Percentiles rank a stretch among this genome's conserved stretches.
These are phyloP conservation scores for Cyrtodaria siliqua DNA, from an alignment of 2,888 invertebrate genomes.

Conservation along the genomic window DNA sequence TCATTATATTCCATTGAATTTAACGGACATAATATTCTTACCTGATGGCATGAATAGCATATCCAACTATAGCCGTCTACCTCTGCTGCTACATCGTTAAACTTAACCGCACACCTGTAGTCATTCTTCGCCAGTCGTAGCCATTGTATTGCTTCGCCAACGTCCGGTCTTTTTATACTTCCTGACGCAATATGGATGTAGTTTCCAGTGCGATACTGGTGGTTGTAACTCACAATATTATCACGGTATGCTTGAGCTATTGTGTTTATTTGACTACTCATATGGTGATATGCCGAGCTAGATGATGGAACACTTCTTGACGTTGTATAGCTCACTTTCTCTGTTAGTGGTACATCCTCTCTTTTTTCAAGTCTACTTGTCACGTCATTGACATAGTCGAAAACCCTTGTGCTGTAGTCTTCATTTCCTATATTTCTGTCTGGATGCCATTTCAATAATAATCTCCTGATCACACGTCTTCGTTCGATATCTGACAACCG, in stretches of 20 bases:
- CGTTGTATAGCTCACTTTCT: neutral
- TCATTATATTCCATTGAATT: too few species aligned
- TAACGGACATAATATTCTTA: too few species aligned
- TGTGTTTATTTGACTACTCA: neutral
- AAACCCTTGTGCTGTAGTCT: constrained; percentile 51
- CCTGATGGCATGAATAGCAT: constrained; percentile 66
- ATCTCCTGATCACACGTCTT: constrained; percentile 42
- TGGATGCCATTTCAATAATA: constrained; percentile 65
- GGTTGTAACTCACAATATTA: constrained; percentile 18
- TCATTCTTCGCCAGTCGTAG: constrained; percentile 56
- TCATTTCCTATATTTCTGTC: constrained; percentile 61
- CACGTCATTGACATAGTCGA: constrained; percentile 54
- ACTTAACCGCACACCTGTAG: constrained; percentile 33
- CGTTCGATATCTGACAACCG: constrained; percentile 36
- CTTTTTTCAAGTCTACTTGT: constrained; percentile 42
- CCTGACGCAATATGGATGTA: constrained; percentile 9
- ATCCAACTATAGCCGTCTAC: constrained; percentile 61
- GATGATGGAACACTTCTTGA: neutral
- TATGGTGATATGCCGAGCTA: neutral
- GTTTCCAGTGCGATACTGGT: neutral
- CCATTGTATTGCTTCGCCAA: constrained; percentile 54
- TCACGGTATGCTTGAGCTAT: constrained; percentile 21
- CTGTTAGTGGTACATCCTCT: constrained; percentile 7
- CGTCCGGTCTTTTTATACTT: constrained; percentile 1
- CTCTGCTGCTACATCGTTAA: neutral